A percentile compares a stretch with the other conserved stretches of the same genome.
Conservation (phyloP, 2,888 invertebrate genomes). For the Mythimna loreyi region DNA sequence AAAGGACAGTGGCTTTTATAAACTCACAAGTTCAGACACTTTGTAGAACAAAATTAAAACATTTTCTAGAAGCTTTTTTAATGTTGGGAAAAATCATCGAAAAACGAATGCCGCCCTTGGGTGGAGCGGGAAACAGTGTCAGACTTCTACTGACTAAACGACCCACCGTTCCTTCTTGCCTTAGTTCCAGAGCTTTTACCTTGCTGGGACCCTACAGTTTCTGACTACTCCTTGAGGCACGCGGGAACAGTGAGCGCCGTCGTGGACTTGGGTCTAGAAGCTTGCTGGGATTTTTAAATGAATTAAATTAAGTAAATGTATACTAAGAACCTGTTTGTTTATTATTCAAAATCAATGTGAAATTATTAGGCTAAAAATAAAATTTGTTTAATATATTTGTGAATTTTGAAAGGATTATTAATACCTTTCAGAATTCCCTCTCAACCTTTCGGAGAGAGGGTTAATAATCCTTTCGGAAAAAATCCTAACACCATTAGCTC, state of each 20-base stretch:
- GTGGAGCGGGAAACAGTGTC: no score
- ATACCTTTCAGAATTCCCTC: no score
- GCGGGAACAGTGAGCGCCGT: no score
- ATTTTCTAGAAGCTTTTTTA: not conserved
- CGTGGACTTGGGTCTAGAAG: not conserved
- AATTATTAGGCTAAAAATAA: not conserved
- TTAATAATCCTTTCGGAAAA: no score
- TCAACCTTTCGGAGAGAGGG: not conserved
- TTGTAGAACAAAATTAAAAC: not conserved
- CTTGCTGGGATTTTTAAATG: not conserved
- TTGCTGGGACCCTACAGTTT: no score
- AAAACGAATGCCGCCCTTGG: no score
- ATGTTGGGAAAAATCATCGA: no score
- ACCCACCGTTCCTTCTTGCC: no score
- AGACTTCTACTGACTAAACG: no score
- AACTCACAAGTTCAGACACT: constrained; percentile 11
- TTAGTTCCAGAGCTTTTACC: no score
- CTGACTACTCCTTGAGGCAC: no score
- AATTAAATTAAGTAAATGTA: not conserved
- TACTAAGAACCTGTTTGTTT: not conserved
- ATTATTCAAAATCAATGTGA: not conserved
- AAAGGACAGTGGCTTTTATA: constrained; percentile 21
- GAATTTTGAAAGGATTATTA: not conserved
- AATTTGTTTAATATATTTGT: not conserved
- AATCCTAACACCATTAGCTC: no score